Evolutionary conservation across 2,888 invertebrate species (phyloP), one percentile per base, ranked within the genome.

Genomic region (Latrodectus elegans): DNA sequence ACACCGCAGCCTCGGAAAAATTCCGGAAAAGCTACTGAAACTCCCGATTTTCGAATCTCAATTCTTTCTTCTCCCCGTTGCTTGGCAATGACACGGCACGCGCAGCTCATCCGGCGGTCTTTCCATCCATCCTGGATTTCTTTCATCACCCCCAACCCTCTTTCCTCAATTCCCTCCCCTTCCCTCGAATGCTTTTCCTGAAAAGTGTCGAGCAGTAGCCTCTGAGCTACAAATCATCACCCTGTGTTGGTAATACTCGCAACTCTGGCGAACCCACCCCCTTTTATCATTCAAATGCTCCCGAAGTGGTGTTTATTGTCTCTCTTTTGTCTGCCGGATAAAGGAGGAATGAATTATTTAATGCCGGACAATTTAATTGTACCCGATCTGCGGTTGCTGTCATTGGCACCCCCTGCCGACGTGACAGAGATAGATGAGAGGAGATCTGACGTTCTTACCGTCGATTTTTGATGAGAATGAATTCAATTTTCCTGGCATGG

Each of bases 271-370:
- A 38, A 22, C 60, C 76, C 75, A n/a, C 67, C 49, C 17, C 14
- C 83, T 55, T 60, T 85, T 85, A 79, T 85, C 74, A 85, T 85
- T 85, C 79, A 85, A 85, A 85, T 85, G 17, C 71, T 83, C 52
- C 15, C 26, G 38, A 75, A 82, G 82, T 72, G 80, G 60, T 55
- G 82, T 55, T 14, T 64, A 53, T 65, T 81, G 64, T 60, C 60
- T 17, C 79, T 14, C 79, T 55, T 70, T 70, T 64, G 51, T 64
- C 49, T 75, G 26, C 17, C 11, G 12, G n/a, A 15, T 70, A 71
- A 77, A 75, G 38, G 38, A 76, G 71, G 76, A 71, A 83, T 83
- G 64, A 83, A 83, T 83, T 83, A 83, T 83, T 83, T 83, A 83
- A 71, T 68, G 83, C 64, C 51, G 70, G 76, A 70, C 60, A 53